Percentiles rank a stretch among this genome's conserved stretches.
Conservation (phyloP, 2,888 invertebrate species). For the Aspidiotus rigidus region DNA sequence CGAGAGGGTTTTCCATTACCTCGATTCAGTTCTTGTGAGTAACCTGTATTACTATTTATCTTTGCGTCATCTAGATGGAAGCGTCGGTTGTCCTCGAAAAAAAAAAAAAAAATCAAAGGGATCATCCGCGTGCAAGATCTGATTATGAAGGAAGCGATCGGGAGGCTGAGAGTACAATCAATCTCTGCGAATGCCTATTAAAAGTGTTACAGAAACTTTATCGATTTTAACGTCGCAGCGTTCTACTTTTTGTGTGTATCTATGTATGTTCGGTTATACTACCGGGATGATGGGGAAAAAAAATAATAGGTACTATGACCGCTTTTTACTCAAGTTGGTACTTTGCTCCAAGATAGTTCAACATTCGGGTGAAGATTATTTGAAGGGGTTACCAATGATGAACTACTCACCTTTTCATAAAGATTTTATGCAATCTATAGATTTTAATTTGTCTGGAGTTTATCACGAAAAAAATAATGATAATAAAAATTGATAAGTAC, state of each 20-base stretch:
- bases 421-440: too few species aligned
- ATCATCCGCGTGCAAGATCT: too few species aligned
- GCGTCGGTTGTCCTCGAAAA: background rate
- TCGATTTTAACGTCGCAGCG: background rate
- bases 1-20: background rate
- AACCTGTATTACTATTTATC: background rate
- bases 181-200: too few species aligned
- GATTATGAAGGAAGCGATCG: too few species aligned
- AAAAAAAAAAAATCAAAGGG: too few species aligned
- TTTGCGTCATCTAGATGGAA: background rate
- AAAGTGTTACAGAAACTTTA: background rate
- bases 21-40: background rate
- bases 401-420: too few species aligned
- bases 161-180: too few species aligned
- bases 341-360: background rate
- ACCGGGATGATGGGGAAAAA: background rate
- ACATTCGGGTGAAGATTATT: background rate
- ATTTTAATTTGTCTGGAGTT: too few species aligned
- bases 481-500: too few species aligned
- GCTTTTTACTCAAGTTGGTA: background rate
- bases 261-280: background rate
- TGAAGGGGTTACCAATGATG: background rate
- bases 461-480: too few species aligned
- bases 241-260: too few species aligned
- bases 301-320: too few species aligned